These are phyloP conservation scores for Tridacna gigas DNA, from an alignment of 2,888 invertebrate genomes.

Conservation along the genomic window DNA sequence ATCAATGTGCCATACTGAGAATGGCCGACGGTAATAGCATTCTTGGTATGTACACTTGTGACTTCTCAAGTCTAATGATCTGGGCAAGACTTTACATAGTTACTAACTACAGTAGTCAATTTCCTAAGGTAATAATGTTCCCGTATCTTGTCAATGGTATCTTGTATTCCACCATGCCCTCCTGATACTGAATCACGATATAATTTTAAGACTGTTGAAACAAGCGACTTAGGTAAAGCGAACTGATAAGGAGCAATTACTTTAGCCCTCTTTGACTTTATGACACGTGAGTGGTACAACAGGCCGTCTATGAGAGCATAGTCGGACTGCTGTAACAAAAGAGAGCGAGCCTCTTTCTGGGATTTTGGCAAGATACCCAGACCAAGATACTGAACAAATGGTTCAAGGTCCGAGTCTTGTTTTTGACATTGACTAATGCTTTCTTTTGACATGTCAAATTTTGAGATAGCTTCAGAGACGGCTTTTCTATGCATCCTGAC, in stretches of 20 bases:
- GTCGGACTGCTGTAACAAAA: constrained; percentile 45
- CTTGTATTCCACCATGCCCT: constrained; percentile 52
- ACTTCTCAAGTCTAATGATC: too few species aligned
- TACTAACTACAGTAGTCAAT: constrained; percentile 22
- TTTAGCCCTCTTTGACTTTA: constrained; percentile 46
- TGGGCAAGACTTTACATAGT: constrained; percentile 30
- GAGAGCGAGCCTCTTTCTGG: constrained; percentile 42
- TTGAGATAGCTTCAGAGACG: neutral
- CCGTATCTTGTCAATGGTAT: constrained; percentile 50
- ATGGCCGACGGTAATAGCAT: too few species aligned
- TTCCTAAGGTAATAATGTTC: constrained; percentile 48
- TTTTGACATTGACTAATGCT: constrained; percentile 37
- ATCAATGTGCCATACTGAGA: too few species aligned
- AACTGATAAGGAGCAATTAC: constrained; percentile 39
- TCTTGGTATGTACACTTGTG: too few species aligned
- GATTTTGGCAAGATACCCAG: constrained; percentile 39
- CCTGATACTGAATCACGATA: constrained; percentile 56
- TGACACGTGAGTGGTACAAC: constrained; percentile 42
- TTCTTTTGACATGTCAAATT: constrained; percentile 35
- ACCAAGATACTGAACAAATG: constrained; percentile 36
- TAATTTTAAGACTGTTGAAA: constrained; percentile 35
- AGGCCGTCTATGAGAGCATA: constrained; percentile 43
- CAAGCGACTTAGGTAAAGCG: constrained; percentile 38
- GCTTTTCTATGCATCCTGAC: neutral
- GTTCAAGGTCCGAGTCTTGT: constrained; percentile 31